A percentile compares a stretch with the other conserved stretches of the same genome.
Conservation (phyloP, 2,113 vertebrate genomes). For the Columba janthina region DNA sequence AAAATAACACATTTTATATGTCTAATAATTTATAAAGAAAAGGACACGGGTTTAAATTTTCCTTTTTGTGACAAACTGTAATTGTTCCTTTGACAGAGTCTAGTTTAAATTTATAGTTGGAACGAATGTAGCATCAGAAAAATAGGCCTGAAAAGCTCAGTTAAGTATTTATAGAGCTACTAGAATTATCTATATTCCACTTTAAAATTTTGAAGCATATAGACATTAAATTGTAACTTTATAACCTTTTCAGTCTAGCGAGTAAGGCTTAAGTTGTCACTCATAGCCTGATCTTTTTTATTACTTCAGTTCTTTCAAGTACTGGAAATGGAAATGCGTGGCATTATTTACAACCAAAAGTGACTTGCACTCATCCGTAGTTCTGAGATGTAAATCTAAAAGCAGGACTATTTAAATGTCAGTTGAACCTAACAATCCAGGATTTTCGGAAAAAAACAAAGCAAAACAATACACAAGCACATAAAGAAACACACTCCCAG, state of each 20-base stretch:
- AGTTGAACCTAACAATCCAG: neutral
- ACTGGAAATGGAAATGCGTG: slow-evolving; percentile 24
- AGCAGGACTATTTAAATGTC: neutral
- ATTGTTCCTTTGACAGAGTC: slow-evolving; percentile 60
- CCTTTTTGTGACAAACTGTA: slow-evolving; percentile 50
- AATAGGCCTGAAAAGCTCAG: slow-evolving; percentile 34
- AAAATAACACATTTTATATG: slow-evolving; percentile 30
- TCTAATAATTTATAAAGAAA: slow-evolving; percentile 55
- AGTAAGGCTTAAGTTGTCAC: slow-evolving; percentile 44
- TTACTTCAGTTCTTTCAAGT: slow-evolving; percentile 39
- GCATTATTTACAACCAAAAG: slow-evolving; percentile 38
- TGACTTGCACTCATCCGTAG: slow-evolving; percentile 20
- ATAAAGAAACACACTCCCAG: neutral
- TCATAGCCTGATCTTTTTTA: slow-evolving; percentile 61
- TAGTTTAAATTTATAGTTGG: slow-evolving; percentile 55
- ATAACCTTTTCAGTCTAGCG: slow-evolving; percentile 48
- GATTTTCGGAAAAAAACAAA: neutral
- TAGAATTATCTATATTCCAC: slow-evolving; percentile 42
- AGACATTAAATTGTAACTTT: slow-evolving; percentile 56
- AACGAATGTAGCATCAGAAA: slow-evolving; percentile 21
- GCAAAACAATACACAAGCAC: neutral
- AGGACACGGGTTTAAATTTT: slow-evolving; percentile 22
- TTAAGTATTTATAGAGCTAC: slow-evolving; percentile 48
- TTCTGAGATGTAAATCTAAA: slow-evolving; percentile 18
- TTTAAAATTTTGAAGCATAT: slow-evolving; percentile 55